These are phyloP conservation scores for Dichetophora obliterata DNA, from an alignment of 2,888 invertebrate genomes.

Conservation along the genomic window DNA sequence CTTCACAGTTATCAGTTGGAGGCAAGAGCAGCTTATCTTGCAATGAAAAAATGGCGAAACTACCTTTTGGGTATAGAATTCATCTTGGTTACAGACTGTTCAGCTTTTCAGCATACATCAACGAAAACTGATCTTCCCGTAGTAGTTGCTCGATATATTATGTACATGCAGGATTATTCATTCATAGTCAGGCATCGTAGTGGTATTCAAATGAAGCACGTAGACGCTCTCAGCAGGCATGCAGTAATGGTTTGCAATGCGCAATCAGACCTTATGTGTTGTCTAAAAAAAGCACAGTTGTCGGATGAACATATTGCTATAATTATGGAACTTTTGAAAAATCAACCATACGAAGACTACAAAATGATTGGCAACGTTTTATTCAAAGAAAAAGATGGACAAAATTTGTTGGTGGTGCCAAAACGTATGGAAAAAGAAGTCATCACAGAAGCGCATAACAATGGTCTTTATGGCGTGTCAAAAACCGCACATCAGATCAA, in stretches of 20 bases:
- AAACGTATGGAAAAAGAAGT: conserved; percentile 41
- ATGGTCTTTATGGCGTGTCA: neutral
- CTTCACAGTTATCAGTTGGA: conserved; percentile 52
- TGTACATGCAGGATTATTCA: conserved; percentile 48
- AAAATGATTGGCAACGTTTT: conserved; percentile 38
- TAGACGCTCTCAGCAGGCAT: conserved; percentile 48
- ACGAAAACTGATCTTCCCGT: conserved; percentile 36
- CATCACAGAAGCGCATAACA: conserved; percentile 32
- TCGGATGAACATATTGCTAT: conserved; percentile 32
- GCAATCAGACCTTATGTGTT: conserved; percentile 19
- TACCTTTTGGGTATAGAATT: conserved; percentile 48
- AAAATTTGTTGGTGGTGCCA: conserved; percentile 42
- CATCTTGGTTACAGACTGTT: conserved; percentile 41
- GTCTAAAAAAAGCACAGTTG: conserved; percentile 31
- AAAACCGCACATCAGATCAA: neutral
- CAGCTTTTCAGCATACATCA: conserved; percentile 40
- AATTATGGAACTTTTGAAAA: conserved; percentile 33
- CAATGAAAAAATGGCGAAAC: conserved; percentile 50
- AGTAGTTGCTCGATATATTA: conserved; percentile 45
- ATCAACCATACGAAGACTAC: conserved; percentile 31
- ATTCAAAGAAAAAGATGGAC: conserved; percentile 33
- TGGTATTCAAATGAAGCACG: conserved; percentile 47
- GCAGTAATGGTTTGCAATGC: conserved; percentile 4
- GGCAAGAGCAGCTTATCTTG: conserved; percentile 47
- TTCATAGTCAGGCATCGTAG: conserved; percentile 47